A percentile compares a stretch with the other conserved stretches of the same genome.
These are phyloP conservation scores for Poeciliopsis turrubarensis DNA, from an alignment of 2,113 vertebrate species.

Conservation along the genomic window DNA sequence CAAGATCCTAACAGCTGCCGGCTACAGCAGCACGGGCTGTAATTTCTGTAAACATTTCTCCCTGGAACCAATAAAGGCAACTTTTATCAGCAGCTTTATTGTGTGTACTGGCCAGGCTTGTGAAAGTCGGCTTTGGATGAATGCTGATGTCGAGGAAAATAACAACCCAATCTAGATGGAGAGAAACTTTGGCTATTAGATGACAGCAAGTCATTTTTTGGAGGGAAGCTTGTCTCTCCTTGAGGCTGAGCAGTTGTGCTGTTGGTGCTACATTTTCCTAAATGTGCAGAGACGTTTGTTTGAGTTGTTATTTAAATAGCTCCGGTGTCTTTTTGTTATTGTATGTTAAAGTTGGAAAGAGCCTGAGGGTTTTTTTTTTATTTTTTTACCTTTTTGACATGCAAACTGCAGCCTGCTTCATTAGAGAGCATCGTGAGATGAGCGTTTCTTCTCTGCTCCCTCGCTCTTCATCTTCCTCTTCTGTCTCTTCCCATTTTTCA, in stretches of 20 bases:
- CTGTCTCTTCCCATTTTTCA: neutral
- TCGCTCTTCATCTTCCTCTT: neutral
- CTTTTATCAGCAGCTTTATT: neutral
- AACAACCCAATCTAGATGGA: neutral
- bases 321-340: neutral
- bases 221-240: neutral
- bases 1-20: neutral
- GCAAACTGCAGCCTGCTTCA: slow-evolving; percentile 27
- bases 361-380: neutral
- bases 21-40: neutral
- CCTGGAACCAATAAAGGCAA: neutral
- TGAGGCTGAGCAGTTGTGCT: neutral
- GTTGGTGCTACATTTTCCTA: neutral
- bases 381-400: slow-evolving; percentile 11
- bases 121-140: neutral
- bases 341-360: neutral
- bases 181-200: neutral
- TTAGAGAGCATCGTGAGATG: slow-evolving; percentile 26
- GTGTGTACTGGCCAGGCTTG: neutral
- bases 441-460: neutral
- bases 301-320: slow-evolving; percentile 8
- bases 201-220: neutral
- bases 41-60: neutral
- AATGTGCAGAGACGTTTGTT: neutral
- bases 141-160: neutral